Evolutionary conservation across 2,113 vertebrate genomes (phyloP), one percentile per base, ranked within the genome.

Genomic region (Pampusana beccarii): DNA sequence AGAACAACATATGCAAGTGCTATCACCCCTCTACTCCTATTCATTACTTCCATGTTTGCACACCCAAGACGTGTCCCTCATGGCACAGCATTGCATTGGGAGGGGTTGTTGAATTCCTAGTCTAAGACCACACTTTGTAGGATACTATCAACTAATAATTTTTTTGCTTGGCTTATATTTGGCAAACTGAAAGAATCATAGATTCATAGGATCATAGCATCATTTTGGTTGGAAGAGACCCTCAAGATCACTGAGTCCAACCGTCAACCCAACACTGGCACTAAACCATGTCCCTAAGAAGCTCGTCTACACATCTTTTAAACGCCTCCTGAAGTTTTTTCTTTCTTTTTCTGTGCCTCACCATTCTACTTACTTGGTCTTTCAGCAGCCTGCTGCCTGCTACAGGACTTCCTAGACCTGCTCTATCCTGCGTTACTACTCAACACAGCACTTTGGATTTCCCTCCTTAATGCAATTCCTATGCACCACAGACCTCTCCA

Each of bases 361-460:
- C 20, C 2, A 0, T 67, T 84, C 17, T 65, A 7, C 8, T 74
- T 58, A 31, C 0, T 1, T 5, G 3, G 16, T 42, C 42, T 62
- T 70, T 26, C 80, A 80, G 25, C 36, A 86, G 48, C 23, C 42
- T 71, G 21, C 60, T 54, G 21, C 0, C 0, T 46, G 51, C 9
- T 23, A 11, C 16, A 21, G 58, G 42, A 7, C 13, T 74, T 66
- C 60, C 28, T 29, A 78, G 13, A 62, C 17, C 11, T 6, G 1
- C 44, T 19, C 10, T 31, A 6, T 44, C 16, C 67, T 72, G 44
- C 50, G 11, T 9, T 72, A n/a, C 18, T 25, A 51, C 51, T 51
- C 48, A 36, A 29, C 16, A 44, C 25, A 69, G 34, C 25, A 80
- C 13, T 33, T 26, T 58, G 56, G 19, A 56, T 78, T 71, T 71